A percentile compares a stretch with the other conserved stretches of the same genome.
Evolutionary conservation across 35 echinoderm and acorn worm species (phyloP).

Genomic region (Lytechinus pictus): DNA sequence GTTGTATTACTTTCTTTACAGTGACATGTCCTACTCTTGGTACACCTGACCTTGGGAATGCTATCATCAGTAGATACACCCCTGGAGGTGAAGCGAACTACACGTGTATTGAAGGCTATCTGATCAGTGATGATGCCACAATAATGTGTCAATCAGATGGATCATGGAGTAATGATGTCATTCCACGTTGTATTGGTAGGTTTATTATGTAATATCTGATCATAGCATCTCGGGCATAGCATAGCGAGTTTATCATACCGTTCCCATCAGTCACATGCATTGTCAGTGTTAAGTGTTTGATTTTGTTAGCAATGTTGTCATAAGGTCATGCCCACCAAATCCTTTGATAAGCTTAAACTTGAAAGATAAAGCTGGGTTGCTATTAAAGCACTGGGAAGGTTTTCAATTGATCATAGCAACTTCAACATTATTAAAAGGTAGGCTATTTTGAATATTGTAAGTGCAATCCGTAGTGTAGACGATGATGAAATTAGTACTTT

Average conservation of each 20-base stretch:
- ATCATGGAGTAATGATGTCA: slow-evolving; percentile 5
- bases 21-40: slow-evolving; percentile 23
- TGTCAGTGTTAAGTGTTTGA: too few relatives aligned
- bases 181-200: not conserved
- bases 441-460: too few relatives aligned
- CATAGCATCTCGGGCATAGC: not conserved
- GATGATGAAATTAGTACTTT: too few relatives aligned
- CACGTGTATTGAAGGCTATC: not conserved
- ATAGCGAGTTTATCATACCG: not conserved
- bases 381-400: too few relatives aligned
- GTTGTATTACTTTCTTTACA: not conserved
- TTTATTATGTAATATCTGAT: not conserved
- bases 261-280: too few relatives aligned
- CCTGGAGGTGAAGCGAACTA: slow-evolving; percentile 13
- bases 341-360: too few relatives aligned
- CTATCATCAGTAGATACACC: slow-evolving; percentile 1
- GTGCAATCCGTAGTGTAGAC: too few relatives aligned
- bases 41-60: not conserved
- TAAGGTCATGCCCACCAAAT: too few relatives aligned
- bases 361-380: too few relatives aligned
- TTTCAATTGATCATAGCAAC: too few relatives aligned
- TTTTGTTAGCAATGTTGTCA: too few relatives aligned
- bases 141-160: not conserved
- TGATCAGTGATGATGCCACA: not conserved
- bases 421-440: too few relatives aligned